A percentile compares a stretch with the other conserved stretches of the same genome.
Evolutionary conservation across 30 jellyfish, hydroid and myxozoan species (phyloP).

Genomic region (Clytia hemisphaerica): DNA sequence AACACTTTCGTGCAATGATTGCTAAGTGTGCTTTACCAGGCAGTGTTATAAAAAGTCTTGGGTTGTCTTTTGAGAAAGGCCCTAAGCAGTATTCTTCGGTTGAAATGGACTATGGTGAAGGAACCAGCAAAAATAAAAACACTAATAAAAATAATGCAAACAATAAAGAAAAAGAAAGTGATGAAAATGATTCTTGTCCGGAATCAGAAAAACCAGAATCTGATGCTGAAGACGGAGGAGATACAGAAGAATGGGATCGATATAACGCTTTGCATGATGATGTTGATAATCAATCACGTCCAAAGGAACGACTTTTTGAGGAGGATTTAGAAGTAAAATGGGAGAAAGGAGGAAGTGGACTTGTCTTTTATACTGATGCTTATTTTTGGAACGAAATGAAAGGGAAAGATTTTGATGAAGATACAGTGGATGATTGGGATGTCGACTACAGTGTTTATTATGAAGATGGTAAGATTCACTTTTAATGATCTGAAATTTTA

Average conservation of each 20-base stretch:
- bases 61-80: slow-evolving; percentile 34
- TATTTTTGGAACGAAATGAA: slow-evolving; percentile 76
- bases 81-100: slow-evolving; percentile 23
- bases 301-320: slow-evolving; percentile 65
- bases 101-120: slow-evolving; percentile 31
- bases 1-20: slow-evolving; percentile 20
- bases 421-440: slow-evolving; percentile 83
- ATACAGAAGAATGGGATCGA: slow-evolving; percentile 84
- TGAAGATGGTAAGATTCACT: slow-evolving; percentile 49
- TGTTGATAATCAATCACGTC: slow-evolving; percentile 57
- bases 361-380: slow-evolving; percentile 70
- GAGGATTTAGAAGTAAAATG: slow-evolving; percentile 73
- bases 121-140: not conserved
- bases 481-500: too few species aligned
- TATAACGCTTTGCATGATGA: slow-evolving; percentile 69
- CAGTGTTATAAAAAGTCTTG: slow-evolving; percentile 40
- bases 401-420: slow-evolving; percentile 81
- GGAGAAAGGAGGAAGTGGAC: slow-evolving; percentile 86
- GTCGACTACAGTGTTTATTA: slow-evolving; percentile 61
- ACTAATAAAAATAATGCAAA: too few species aligned
- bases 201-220: too few species aligned
- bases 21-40: slow-evolving; percentile 46
- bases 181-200: too few species aligned
- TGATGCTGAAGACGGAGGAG: slow-evolving; percentile 11
- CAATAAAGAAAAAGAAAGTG: not conserved